These are phyloP conservation scores for Dinomys branickii DNA, from an alignment of 2,113 vertebrate species.

Conservation along the genomic window DNA sequence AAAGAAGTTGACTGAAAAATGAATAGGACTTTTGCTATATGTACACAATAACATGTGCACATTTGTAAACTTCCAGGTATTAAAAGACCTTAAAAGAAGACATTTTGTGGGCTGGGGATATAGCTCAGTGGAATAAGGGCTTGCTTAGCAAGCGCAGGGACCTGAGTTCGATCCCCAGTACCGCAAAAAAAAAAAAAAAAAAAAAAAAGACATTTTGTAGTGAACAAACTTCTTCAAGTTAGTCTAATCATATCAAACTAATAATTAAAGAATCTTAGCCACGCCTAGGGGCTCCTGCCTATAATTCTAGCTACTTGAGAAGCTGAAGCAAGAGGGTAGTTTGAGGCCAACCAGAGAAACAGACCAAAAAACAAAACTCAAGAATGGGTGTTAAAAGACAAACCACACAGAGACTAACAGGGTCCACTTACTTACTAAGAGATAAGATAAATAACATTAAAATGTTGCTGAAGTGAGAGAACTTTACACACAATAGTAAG, in stretches of 20 bases:
- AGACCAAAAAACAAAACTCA: neutral
- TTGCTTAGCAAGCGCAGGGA: too few species aligned
- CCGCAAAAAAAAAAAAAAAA: too few species aligned
- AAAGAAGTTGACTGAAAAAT: neutral
- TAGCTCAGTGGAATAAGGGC: too few species aligned
- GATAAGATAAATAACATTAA: neutral
- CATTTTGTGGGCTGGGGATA: neutral
- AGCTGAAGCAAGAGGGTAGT: neutral
- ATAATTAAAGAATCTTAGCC: neutral
- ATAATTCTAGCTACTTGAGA: neutral
- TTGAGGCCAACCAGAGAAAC: neutral
- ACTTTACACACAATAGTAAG: neutral
- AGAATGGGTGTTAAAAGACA: neutral
- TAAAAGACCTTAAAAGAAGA: neutral
- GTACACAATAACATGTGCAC: neutral
- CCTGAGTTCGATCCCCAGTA: too few species aligned
- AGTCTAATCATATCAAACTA: neutral
- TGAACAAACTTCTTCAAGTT: neutral
- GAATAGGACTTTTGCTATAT: neutral
- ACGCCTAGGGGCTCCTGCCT: neutral
- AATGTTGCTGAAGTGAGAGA: neutral
- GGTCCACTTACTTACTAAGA: neutral
- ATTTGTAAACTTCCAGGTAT: neutral
- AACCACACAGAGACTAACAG: neutral
- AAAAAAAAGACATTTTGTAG: too few species aligned